Conservation (phyloP, 2,888 invertebrate genomes). For the Neocrepidodera transversa region DNA sequence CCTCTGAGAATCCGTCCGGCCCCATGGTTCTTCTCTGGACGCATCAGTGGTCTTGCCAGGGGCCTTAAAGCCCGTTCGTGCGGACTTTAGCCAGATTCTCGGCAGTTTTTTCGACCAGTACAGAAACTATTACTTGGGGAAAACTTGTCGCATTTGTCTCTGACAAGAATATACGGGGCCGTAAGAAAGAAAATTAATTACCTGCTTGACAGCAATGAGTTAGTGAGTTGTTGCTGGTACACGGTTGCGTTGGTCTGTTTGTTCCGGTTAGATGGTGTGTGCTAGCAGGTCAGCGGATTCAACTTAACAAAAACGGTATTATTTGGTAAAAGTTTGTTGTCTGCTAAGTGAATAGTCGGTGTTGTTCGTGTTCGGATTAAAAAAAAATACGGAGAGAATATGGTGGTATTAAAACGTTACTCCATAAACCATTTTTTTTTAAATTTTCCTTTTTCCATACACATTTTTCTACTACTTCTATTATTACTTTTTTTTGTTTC, state of each 20-base stretch:
- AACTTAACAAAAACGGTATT: slow-evolving; percentile 1
- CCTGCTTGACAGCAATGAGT: slow-evolving; percentile 39
- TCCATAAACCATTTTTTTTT: too few relatives aligned
- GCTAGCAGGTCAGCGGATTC: slow-evolving; percentile 22
- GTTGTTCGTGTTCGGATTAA: too few relatives aligned
- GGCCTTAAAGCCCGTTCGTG: slow-evolving; percentile 51
- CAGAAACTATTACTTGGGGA: slow-evolving; percentile 46
- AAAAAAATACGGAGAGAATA: too few relatives aligned
- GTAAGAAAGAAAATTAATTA: slow-evolving; percentile 51
- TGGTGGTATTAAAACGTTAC: too few relatives aligned
- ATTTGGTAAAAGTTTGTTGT: slow-evolving; percentile 2
- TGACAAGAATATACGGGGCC: slow-evolving; percentile 52
- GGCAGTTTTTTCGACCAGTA: slow-evolving; percentile 50
- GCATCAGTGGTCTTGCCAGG: slow-evolving; percentile 29
- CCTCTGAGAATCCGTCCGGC: slow-evolving; percentile 4
- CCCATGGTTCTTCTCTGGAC: slow-evolving; percentile 24
- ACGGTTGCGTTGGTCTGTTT: slow-evolving; percentile 22
- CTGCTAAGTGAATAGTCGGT: neutral
- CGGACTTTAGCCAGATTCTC: slow-evolving; percentile 52
- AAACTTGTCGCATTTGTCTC: slow-evolving; percentile 50
- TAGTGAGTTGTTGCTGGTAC: slow-evolving; percentile 14
- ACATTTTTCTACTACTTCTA: too few relatives aligned
- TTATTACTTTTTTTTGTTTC: too few relatives aligned
- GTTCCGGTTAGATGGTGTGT: slow-evolving; percentile 22
- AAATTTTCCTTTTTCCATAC: too few relatives aligned